Base-by-base conservation (phyloP, 2,888 invertebrate genomes). In the Parascotia fuliginaria region DNA sequence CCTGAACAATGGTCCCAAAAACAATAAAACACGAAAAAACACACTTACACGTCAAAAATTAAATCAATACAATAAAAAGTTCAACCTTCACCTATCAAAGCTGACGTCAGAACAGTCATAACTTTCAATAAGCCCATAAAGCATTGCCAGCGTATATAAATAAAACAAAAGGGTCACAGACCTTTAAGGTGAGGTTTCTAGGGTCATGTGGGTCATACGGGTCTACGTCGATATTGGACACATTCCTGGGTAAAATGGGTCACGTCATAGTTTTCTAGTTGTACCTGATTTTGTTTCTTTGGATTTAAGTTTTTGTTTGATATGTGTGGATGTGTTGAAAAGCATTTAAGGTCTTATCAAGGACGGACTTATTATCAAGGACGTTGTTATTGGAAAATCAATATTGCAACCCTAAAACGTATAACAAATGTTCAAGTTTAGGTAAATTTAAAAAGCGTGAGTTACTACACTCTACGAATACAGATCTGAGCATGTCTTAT, bases 121-220 rank as follows among this genome's bases (percentile, higher is more conserved):
- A 52, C 47, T 41, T 40, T 34, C 51, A 47, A 51, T 60, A 55
- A 42, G 43, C 42, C 51, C 45, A 67, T 65, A 67, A 67, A 65
- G 64, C 24, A 12, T 22, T 53, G 43, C 42, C 50, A 55, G 52
- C 53, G 39, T 48, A 65, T 62, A 60, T 68, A 65, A 68, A 66
- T 68, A 65, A 68, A 48, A 40, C 41, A 12, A 16, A 24, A 27
- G 40, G 48, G 40, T 32, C 51, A 52, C 43, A 50, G 54, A 52
- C 55, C 58, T 48, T 52, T 51, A 27, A 63, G 56, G 54, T 54
- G 29, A 24, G 31, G 19, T 12, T 32, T 32, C 11, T 24, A 16
- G 27, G 28, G 14, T 19, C 29, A 14, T 29, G 9, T 36, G 24
- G 39, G 39, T 40, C 31, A 41, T 15, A 27, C 34, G 37, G 48